phyloP scores from a whole-genome alignment of 2,113 vertebrate species.

The Fulica atra region DNA sequence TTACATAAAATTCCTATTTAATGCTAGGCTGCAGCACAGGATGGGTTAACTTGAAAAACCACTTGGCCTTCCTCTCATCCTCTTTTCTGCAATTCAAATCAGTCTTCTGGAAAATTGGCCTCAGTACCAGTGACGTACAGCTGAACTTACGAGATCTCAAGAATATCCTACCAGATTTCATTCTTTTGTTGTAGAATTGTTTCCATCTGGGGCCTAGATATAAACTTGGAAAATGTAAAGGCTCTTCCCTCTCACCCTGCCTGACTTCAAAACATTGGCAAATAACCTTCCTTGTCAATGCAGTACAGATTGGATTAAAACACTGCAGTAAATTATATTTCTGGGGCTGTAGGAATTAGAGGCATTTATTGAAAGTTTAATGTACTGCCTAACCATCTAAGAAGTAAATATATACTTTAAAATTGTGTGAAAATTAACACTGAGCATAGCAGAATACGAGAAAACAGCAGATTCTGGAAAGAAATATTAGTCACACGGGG shows the following conservation, averaged over 20 bases:
- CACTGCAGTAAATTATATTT: slow-evolving; percentile 20
- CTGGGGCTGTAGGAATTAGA: not conserved
- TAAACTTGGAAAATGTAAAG: slow-evolving; percentile 64
- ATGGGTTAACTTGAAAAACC: slow-evolving; percentile 65
- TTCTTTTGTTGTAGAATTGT: slow-evolving; percentile 77
- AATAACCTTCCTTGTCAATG: slow-evolving; percentile 49
- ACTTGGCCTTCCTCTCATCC: slow-evolving; percentile 14
- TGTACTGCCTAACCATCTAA: not conserved
- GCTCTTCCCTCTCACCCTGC: slow-evolving; percentile 50
- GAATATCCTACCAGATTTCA: slow-evolving; percentile 77
- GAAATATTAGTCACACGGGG: not conserved
- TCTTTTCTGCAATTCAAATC: slow-evolving; percentile 78
- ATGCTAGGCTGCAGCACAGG: slow-evolving; percentile 9
- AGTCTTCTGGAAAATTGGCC: slow-evolving; percentile 76
- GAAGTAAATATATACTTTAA: not conserved
- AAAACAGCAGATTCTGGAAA: not conserved
- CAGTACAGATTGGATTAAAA: slow-evolving; percentile 59
- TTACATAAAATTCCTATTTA: not conserved
- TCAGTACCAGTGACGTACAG: slow-evolving; percentile 64
- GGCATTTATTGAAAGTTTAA: not conserved
- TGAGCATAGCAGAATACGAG: not conserved
- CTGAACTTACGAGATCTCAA: slow-evolving; percentile 74
- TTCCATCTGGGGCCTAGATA: slow-evolving; percentile 72
- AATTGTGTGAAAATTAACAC: slow-evolving; percentile 16
- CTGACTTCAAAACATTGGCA: slow-evolving; percentile 69